phyloP scores from a whole-genome alignment of 2,888 invertebrate genomes.

The Volucella inanis region DNA sequence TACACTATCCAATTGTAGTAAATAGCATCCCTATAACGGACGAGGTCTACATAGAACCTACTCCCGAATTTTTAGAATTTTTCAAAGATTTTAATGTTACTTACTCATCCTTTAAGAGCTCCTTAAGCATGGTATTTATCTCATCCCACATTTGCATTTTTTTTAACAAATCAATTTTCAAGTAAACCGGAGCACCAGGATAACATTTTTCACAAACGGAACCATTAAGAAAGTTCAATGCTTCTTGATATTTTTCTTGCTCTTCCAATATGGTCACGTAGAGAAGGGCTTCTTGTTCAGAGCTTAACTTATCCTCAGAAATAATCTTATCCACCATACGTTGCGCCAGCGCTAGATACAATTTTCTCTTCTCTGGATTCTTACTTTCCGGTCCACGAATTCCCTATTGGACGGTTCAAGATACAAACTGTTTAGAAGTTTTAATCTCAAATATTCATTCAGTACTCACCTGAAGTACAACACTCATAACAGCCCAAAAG shows the following conservation, averaged over 20 bases:
- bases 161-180: conserved; percentile 89
- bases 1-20: no score
- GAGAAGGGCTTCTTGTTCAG: conserved; percentile 96
- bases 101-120: conserved; percentile 89
- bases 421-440: conserved; percentile 1
- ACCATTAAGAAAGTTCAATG: conserved; percentile 91
- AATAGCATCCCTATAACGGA: no score
- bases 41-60: no score
- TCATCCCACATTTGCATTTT: conserved; percentile 90
- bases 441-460: not conserved
- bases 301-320: conserved; percentile 93
- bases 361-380: conserved; percentile 85
- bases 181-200: conserved; percentile 87
- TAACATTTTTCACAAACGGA: conserved; percentile 88
- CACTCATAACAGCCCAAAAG: conserved; percentile 99
- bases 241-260: conserved; percentile 91
- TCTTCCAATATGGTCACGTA: conserved; percentile 94
- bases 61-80: not conserved
- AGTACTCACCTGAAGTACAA: conserved; percentile 92
- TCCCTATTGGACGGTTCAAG: conserved; percentile 77
- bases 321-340: conserved; percentile 96
- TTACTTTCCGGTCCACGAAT: conserved; percentile 83
- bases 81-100: conserved; percentile 58
- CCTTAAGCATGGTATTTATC: conserved; percentile 89
- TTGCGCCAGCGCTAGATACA: conserved; percentile 94